Percentiles rank a stretch among this genome's conserved stretches.
Evolutionary conservation across 2,888 invertebrate genomes (phyloP).

Genomic region (Phorcus lineatus): DNA sequence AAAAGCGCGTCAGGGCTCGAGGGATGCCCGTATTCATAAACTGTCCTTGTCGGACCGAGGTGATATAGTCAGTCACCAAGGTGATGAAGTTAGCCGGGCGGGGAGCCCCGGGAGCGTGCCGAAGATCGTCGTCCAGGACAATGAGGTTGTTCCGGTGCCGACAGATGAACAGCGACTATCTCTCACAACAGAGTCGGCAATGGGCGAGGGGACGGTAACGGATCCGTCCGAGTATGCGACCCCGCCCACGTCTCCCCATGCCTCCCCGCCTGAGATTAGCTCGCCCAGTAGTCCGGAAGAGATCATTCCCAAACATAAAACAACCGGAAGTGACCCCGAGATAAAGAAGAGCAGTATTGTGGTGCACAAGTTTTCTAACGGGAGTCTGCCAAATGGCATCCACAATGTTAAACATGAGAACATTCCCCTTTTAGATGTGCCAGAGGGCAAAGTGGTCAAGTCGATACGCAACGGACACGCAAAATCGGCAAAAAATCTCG

Average conservation of each 20-base stretch:
- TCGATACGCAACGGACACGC: conserved; percentile 17
- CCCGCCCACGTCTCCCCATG: conserved; percentile 35
- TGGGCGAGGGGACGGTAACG: conserved; percentile 28
- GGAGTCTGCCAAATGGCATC: conserved; percentile 39
- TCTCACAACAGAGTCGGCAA: conserved; percentile 19
- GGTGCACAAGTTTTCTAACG: conserved; percentile 28
- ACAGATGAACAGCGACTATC: background rate
- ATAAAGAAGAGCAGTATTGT: conserved; percentile 2
- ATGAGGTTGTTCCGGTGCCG: conserved; percentile 23
- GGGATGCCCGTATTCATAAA: conserved; percentile 44
- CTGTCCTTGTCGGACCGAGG: conserved; percentile 61
- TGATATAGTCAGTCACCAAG: conserved; percentile 37
- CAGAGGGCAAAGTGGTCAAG: conserved; percentile 17
- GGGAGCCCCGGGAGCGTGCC: conserved; percentile 45
- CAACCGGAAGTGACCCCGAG: conserved; percentile 29
- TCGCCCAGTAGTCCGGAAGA: conserved; percentile 35
- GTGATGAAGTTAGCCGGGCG: conserved; percentile 36
- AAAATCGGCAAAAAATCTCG: background rate
- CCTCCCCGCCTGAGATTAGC: conserved; percentile 32
- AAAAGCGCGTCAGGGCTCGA: conserved; percentile 49
- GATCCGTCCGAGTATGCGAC: conserved; percentile 42
- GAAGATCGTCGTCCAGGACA: conserved; percentile 46
- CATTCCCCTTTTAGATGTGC: conserved; percentile 27
- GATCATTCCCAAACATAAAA: background rate
- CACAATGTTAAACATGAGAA: conserved; percentile 32